A percentile compares a stretch with the other conserved stretches of the same genome.
These are phyloP conservation scores for Ips nitidus DNA, from an alignment of 1,140 invertebrate species.

Conservation along the genomic window DNA sequence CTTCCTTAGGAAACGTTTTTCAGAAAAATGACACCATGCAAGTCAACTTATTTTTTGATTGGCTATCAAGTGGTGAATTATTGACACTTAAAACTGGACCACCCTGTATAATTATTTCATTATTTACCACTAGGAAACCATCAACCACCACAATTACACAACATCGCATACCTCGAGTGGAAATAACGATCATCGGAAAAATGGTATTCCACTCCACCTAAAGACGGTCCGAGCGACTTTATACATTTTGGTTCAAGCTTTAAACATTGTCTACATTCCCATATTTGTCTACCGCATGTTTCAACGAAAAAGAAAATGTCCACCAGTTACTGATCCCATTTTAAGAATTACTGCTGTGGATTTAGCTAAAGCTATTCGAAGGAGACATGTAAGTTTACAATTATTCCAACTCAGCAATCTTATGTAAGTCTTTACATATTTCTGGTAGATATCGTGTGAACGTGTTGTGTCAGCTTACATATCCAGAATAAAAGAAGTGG, in stretches of 20 bases:
- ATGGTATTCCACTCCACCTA: background rate
- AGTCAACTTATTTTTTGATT: too few species aligned
- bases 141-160: too few species aligned
- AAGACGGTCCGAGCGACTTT: conserved; percentile 1
- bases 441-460: conserved; percentile 59
- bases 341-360: conserved; percentile 34
- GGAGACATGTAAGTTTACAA: conserved; percentile 36
- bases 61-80: too few species aligned
- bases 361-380: conserved; percentile 40
- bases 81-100: too few species aligned
- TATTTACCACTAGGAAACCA: background rate
- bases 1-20: too few species aligned
- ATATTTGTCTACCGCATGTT: conserved; percentile 36
- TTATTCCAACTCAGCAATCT: background rate
- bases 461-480: conserved; percentile 68
- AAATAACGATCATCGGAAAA: too few species aligned
- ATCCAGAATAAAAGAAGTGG: conserved; percentile 68
- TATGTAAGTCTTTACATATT: background rate
- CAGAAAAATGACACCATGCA: too few species aligned
- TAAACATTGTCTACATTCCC: conserved; percentile 32
- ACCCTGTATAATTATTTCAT: background rate
- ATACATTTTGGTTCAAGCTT: conserved; percentile 19
- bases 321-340: conserved; percentile 32
- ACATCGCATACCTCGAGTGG: too few species aligned
- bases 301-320: conserved; percentile 29